Evolutionary conservation across 2,113 vertebrate genomes (phyloP).

Genomic region (Daphoenositta chrysoptera): DNA sequence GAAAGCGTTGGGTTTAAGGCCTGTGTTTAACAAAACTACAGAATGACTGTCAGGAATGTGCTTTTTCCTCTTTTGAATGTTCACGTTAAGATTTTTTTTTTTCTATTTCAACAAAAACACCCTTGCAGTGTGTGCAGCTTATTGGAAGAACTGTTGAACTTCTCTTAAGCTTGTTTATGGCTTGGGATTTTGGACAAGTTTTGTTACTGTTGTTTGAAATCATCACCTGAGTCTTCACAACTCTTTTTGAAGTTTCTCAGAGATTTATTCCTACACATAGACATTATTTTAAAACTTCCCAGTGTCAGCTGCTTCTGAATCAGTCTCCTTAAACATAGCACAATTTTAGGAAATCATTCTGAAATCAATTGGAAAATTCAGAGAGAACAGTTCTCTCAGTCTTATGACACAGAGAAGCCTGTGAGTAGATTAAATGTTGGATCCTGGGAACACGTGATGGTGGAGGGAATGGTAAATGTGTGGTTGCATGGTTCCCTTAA

Average conservation of each 20-base stretch:
- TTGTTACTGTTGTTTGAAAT: background rate
- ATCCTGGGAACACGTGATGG: background rate
- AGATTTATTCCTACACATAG: background rate
- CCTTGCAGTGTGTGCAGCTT: background rate
- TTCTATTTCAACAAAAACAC: background rate
- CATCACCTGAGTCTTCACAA: background rate
- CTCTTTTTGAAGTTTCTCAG: background rate
- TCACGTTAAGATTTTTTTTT: background rate
- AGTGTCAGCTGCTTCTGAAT: background rate
- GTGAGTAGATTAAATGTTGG: slow-evolving; percentile 41
- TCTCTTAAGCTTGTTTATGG: background rate
- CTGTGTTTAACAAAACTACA: background rate
- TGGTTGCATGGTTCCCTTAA: background rate
- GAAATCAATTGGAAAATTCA: slow-evolving; percentile 51
- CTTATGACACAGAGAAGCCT: slow-evolving; percentile 57
- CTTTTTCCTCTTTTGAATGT: background rate
- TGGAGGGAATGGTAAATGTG: background rate
- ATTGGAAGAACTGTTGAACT: background rate
- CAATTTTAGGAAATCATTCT: slow-evolving; percentile 58
- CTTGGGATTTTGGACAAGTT: background rate
- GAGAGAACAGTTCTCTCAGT: slow-evolving; percentile 27
- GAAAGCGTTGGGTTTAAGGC: background rate
- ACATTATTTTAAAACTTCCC: background rate
- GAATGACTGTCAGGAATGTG: background rate
- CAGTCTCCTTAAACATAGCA: slow-evolving; percentile 49